phyloP scores from a whole-genome alignment of 2,797 vertebrate genomes.

The Danio choprae region DNA sequence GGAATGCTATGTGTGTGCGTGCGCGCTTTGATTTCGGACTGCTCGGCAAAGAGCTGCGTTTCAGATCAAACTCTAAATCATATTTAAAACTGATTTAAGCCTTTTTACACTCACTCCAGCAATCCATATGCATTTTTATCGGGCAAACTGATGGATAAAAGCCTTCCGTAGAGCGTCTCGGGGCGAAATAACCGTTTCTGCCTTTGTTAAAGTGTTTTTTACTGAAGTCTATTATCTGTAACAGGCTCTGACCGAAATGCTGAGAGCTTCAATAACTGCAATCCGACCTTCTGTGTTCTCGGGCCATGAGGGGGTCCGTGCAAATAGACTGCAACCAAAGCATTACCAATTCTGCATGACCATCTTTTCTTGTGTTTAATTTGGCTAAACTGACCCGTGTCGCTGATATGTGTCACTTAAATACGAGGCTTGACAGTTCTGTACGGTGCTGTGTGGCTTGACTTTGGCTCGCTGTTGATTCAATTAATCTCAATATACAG shows the following conservation, averaged over 20 bases:
- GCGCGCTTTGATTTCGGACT: conserved; percentile 12
- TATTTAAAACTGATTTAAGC: conserved; percentile 48
- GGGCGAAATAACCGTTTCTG: not conserved
- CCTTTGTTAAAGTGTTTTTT: conserved; percentile 36
- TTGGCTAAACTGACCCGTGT: not conserved
- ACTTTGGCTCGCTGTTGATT: conserved; percentile 42
- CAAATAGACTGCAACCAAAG: conserved; percentile 28
- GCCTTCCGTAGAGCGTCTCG: not conserved
- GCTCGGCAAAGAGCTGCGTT: conserved; percentile 29
- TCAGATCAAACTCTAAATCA: conserved; percentile 40
- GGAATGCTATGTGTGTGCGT: conserved; percentile 6
- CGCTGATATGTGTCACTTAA: conserved; percentile 10
- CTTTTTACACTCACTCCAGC: conserved; percentile 40
- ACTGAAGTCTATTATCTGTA: conserved; percentile 44
- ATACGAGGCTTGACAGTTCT: conserved; percentile 20
- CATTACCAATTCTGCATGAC: not conserved
- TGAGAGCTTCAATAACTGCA: conserved; percentile 45
- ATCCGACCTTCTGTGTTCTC: conserved; percentile 39
- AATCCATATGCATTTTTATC: conserved; percentile 5
- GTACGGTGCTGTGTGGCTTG: not conserved
- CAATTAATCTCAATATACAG: conserved; percentile 52
- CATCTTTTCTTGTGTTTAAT: conserved; percentile 6
- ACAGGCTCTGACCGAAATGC: conserved; percentile 20
- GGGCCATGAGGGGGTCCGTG: not conserved
- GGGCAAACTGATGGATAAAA: conserved; percentile 19